A percentile compares a stretch with the other conserved stretches of the same genome.
Evolutionary conservation across 2,888 invertebrate genomes (phyloP).

Genomic region (Hemicrepidius hirtus): DNA sequence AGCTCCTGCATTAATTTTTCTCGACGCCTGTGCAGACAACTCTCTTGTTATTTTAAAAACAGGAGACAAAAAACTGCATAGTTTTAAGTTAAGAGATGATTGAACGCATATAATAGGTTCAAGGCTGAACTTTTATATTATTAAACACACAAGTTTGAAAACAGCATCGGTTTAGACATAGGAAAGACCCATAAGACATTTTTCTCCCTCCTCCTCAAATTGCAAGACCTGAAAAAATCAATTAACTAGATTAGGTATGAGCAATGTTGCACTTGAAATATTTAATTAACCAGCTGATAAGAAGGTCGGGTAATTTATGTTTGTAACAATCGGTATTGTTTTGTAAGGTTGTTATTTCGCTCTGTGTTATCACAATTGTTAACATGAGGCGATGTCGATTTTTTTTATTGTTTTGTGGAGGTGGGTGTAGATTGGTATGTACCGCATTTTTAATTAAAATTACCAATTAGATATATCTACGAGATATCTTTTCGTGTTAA

Average conservation of each 20-base stretch:
- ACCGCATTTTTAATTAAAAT: neutral
- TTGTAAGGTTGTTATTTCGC: conserved; percentile 13
- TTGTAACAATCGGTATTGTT: conserved; percentile 26
- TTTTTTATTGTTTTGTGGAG: neutral
- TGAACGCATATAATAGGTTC: conserved; percentile 51
- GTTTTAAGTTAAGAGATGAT: conserved; percentile 37
- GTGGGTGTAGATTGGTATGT: neutral
- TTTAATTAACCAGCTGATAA: conserved; percentile 32
- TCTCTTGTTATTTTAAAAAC: conserved; percentile 43
- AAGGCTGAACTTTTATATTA: conserved; percentile 40
- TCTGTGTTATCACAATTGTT: conserved; percentile 6
- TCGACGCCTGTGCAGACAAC: conserved; percentile 37
- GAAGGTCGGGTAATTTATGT: conserved; percentile 24
- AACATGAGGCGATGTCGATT: conserved; percentile 1
- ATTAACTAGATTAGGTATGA: conserved; percentile 8
- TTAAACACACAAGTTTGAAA: conserved; percentile 1
- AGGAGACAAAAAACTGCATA: conserved; percentile 48
- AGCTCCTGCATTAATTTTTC: conserved; percentile 29
- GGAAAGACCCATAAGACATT: conserved; percentile 5
- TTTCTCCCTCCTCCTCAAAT: neutral
- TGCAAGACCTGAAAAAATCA: conserved; percentile 1
- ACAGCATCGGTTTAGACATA: conserved; percentile 1
- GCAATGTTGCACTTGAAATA: conserved; percentile 17
- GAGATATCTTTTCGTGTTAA: neutral
- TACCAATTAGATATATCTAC: neutral